These are phyloP conservation scores for Rattus norvegicus DNA, from an alignment of 2,113 vertebrate genomes.

Conservation along the genomic window DNA sequence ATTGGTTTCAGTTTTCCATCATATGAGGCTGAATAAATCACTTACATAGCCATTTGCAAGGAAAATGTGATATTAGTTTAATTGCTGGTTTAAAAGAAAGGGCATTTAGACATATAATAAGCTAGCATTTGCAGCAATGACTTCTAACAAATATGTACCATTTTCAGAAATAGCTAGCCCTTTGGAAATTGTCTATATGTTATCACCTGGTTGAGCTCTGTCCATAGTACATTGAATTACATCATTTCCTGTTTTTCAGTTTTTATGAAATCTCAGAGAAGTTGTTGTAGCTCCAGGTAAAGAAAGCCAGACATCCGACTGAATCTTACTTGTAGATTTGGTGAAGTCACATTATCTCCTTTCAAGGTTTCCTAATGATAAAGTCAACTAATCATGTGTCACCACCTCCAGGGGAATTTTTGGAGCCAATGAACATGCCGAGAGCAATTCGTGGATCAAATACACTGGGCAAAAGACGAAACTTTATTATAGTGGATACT, in stretches of 20 bases:
- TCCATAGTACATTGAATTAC: not conserved
- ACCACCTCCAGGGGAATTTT: constrained; percentile 68
- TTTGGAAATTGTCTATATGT: not conserved
- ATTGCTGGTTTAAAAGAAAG: constrained; percentile 2
- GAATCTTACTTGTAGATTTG: not conserved
- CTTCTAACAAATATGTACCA: not conserved
- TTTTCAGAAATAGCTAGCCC: not conserved
- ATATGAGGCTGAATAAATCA: not conserved
- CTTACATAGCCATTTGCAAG: not conserved
- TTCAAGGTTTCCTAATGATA: constrained; percentile 33
- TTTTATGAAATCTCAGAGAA: constrained; percentile 3
- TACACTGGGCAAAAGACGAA: constrained; percentile 75
- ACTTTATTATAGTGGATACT: constrained; percentile 80
- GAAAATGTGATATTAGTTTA: constrained; percentile 3
- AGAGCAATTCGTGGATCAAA: constrained; percentile 72
- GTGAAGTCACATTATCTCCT: not conserved
- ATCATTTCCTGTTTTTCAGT: not conserved
- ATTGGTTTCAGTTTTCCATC: not conserved
- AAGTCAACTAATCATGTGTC: constrained; percentile 48
- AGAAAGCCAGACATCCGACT: not conserved
- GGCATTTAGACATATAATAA: not conserved
- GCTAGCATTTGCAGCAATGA: not conserved
- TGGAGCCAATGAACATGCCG: constrained; percentile 63
- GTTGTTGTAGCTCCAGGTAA: not conserved
- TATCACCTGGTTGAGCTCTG: not conserved